Conservation (phyloP, 2,797 vertebrate species). For the Karalla daura region DNA sequence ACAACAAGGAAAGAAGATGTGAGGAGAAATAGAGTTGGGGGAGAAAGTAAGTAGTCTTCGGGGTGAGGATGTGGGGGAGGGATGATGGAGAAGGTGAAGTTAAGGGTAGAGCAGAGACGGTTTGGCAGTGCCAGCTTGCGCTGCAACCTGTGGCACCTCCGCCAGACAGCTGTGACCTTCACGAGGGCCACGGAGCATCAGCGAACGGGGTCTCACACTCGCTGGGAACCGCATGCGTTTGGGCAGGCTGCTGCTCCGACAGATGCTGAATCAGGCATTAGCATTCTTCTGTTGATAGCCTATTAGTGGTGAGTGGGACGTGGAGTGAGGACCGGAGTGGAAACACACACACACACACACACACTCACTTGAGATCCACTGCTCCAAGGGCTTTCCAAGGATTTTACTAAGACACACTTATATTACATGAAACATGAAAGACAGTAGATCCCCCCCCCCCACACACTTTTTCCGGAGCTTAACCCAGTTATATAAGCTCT, state of each 20-base stretch:
- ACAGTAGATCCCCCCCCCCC: background rate
- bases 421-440: slow-evolving; percentile 20
- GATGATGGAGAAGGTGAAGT: slow-evolving; percentile 59
- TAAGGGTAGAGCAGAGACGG: slow-evolving; percentile 48
- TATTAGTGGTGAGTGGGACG: slow-evolving; percentile 52
- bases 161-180: slow-evolving; percentile 73
- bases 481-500: background rate
- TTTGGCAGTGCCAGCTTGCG: slow-evolving; percentile 68
- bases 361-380: slow-evolving; percentile 31
- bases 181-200: slow-evolving; percentile 34
- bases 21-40: slow-evolving; percentile 34
- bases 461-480: background rate
- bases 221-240: slow-evolving; percentile 12
- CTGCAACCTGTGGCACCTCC: slow-evolving; percentile 54
- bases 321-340: slow-evolving; percentile 34
- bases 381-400: slow-evolving; percentile 52
- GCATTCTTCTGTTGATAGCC: slow-evolving; percentile 56
- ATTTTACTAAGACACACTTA: slow-evolving; percentile 19
- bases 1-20: slow-evolving; percentile 26
- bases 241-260: background rate
- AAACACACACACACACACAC: slow-evolving; percentile 28
- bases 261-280: slow-evolving; percentile 57
- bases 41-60: background rate
- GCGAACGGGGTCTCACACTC: slow-evolving; percentile 20
- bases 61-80: background rate